Evolutionary conservation across 2,113 vertebrate species (phyloP), one percentile per base, ranked within the genome.

Genomic region (Sisor rabdophorus): DNA sequence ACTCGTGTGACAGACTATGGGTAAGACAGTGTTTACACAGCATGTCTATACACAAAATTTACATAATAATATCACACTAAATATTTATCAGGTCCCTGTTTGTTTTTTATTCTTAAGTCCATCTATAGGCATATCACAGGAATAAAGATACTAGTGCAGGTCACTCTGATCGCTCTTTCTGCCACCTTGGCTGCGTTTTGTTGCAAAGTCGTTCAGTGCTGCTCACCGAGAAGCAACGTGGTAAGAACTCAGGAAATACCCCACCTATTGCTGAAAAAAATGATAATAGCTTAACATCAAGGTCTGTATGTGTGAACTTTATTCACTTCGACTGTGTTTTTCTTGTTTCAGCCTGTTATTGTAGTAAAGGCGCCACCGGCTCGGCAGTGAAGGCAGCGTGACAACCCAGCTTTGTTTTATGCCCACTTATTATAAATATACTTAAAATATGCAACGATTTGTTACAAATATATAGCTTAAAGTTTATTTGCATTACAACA

Each of bases 151-250:
- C 2, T 91, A 11, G 47, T 86, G 13, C 80, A 86, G 9, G 50
- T 16, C 0, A 30, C 76, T 2, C 81, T 89, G 61, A 1, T 90
- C 0, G 86, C 83, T 79, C 88, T 92, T 80, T 90, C 89, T 11
- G 54, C 13, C 80, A 88, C 91, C 16, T 76, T 92, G 79, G 84
- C 83, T 0, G 69, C 58, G 24, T 92, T 91, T 80, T 86, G 86
- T 84, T 91, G 88, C 83, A 92, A 92, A 75, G 88, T 91, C 22
- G 56, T 86, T 77, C 87, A 89, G 59, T 91, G 90, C 83, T 92
- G 90, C 76, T 36, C 70, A 0, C 83, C 88, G 0, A 76, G 67
- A 3, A 77, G 80, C 19, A 87, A 85, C 70, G 77, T 88, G 84
- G 91, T 91, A 83, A 87, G 88, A 5, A 58, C 30, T 10, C 32